Conservation (phyloP, 2,113 vertebrate genomes). For the Calyptommatus sinebrachiatus region DNA sequence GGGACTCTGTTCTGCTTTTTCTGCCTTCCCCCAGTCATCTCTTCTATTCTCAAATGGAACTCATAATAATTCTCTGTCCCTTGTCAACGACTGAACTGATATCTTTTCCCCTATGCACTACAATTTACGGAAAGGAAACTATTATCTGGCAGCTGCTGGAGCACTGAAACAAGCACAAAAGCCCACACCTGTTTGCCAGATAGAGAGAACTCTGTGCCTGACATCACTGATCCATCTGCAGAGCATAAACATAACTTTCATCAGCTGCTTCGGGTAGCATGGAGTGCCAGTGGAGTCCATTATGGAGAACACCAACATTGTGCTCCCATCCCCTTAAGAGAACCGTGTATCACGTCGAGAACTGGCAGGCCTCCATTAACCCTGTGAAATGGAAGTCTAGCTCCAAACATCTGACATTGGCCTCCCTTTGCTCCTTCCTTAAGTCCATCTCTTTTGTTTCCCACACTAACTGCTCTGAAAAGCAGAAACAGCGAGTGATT, state of each 20-base stretch:
- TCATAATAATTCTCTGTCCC: constrained; percentile 16
- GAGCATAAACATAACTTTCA: constrained; percentile 63
- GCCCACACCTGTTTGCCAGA: constrained; percentile 74
- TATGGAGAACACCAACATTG: constrained; percentile 60
- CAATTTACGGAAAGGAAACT: constrained; percentile 12
- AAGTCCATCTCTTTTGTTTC: constrained; percentile 14
- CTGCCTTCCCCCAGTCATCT: neutral
- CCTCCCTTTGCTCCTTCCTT: constrained; percentile 36
- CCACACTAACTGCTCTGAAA: constrained; percentile 10
- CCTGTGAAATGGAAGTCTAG: constrained; percentile 37
- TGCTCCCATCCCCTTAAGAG: constrained; percentile 51
- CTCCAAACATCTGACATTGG: constrained; percentile 1
- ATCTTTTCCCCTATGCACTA: constrained; percentile 48
- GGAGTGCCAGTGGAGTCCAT: constrained; percentile 58
- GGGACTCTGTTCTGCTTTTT: neutral
- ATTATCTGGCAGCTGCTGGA: constrained; percentile 61
- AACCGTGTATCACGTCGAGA: constrained; percentile 46
- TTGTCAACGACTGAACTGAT: constrained; percentile 47
- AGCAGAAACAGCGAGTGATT: constrained; percentile 42
- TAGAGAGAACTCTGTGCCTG: constrained; percentile 59
- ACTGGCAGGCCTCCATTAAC: constrained; percentile 39
- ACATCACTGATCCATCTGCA: constrained; percentile 66
- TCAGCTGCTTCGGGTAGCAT: constrained; percentile 73
- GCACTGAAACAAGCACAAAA: constrained; percentile 61
- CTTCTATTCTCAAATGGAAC: constrained; percentile 13